Base-by-base conservation (phyloP, 2,113 vertebrate genomes). In the Pygoscelis antarcticus region DNA sequence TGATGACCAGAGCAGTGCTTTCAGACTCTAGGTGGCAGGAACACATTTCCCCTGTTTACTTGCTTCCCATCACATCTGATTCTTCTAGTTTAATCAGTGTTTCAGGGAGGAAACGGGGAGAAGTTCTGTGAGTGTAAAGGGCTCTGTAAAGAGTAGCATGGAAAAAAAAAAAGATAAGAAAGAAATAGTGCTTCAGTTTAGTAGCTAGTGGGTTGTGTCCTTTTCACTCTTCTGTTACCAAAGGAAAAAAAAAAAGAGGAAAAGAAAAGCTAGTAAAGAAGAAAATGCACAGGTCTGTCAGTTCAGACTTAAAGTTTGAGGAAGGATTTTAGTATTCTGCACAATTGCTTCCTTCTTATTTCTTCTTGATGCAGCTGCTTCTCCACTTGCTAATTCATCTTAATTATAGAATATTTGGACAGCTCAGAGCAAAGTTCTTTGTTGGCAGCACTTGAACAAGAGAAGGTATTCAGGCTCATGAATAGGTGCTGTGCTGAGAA, bases 341-440 rank as follows among this genome's bases (percentile, higher is more conserved):
- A 84, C 65, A n/a, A 44, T 90, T 89, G 23, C 52, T 96, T 95
- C 36, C 55, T 95, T 83, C 30, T 86, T 86, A n/a, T 70, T 95
- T 97, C 82, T 89, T 90, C 64, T 89, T 93, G 34, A 71, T 86
- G 75, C 58, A 38, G 65, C 94, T 89, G 16, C 83, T 89, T 93
- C 89, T 96, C 62, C 38, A 74, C 91, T 93, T 95, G 77, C 68
- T 97, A 96, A 96, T 97, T 97, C 82, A 88, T 95, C 95, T 95
- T 98, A 97, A 98, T 97, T 97, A 98, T 89, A 83, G 83, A 94
- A 95, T 96, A 97, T 96, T 94, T 97, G 95, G 93, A 97, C 93
- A 96, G 87, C 87, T 93, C 52, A 75, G 93, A 96, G 87, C 84
- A 78, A 89, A 97, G 84, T 94, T 96, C 92, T 91, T 93, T 97